phyloP scores from a whole-genome alignment of 2,113 vertebrate species.

The Prietella phreatophila region DNA sequence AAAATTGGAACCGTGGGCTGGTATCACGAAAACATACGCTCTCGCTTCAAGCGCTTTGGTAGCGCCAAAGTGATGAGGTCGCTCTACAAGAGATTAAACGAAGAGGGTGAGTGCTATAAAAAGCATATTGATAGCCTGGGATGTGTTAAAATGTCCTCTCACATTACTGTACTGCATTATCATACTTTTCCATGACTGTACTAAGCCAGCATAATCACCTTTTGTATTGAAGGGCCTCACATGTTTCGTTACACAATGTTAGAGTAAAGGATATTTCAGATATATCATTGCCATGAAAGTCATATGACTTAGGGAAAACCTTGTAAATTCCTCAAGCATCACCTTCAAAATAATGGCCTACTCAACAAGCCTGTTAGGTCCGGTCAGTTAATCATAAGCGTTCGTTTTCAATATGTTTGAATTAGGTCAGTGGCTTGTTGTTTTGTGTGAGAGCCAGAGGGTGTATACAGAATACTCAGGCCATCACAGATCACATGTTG shows the following conservation, averaged over 20 bases:
- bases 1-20: conserved; percentile 87
- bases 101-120: conserved; percentile 65
- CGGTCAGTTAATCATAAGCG: not conserved
- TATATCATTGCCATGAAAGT: not conserved
- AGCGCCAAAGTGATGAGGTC: conserved; percentile 92
- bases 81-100: conserved; percentile 80
- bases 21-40: conserved; percentile 85
- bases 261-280: not conserved
- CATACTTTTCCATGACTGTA: conserved; percentile 26
- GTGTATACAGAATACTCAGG: not conserved
- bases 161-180: conserved; percentile 18
- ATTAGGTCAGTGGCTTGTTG: conserved; percentile 27
- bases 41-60: conserved; percentile 90
- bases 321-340: not conserved
- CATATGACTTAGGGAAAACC: not conserved
- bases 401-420: not conserved
- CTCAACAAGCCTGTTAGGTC: not conserved
- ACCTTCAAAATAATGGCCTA: conserved; percentile 6
- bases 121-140: conserved; percentile 32
- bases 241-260: not conserved
- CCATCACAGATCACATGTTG: conserved; percentile 37
- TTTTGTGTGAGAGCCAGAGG: conserved; percentile 9
- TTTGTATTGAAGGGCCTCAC: not conserved
- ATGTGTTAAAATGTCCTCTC: conserved; percentile 22
- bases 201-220: not conserved